Evolutionary conservation across 2,113 vertebrate species (phyloP), one percentile per base, ranked within the genome.

Genomic region (Sorex fumeus): DNA sequence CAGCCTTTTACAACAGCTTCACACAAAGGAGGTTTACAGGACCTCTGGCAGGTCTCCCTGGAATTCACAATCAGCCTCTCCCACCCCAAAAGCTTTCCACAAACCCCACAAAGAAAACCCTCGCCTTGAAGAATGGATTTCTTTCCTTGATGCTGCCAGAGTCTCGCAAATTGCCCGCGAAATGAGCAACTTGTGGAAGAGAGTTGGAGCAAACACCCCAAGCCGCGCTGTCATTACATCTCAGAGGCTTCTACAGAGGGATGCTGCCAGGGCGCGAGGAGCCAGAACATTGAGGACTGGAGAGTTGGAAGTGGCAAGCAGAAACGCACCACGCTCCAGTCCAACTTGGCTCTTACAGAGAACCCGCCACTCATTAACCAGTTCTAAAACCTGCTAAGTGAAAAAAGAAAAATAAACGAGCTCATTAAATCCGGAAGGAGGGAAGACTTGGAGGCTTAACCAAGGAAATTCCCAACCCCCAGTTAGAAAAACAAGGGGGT

Each of bases 321-420:
- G 87, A 94, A 72, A 28, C 79, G 8, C 76, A 43, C 30, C 62
- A 67, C 88, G 71, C 76, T 36, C 2, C 0, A 5, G 86, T 62
- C 80, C 77, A 50, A 43, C 25, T 78, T 86, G 95, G 80, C 87
- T 89, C 12, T 92, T 94, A 87, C 76, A 92, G 90, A 91, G 95
- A 95, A 77, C 78, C 88, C 64, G 75, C 62, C 47, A 87, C 76
- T 96, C 93, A 94, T 96, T 97, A 97, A 93, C 89, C 32, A 93
- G 86, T 66, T 71, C 92, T 83, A 88, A 95, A 95, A 90, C 71
- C 72, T 75, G 89, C 84, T 70, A 69, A 77, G 88, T 87, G 84
- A 70, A 88, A 92, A 92, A 91, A 90, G 79, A 88, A 96, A 96
- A 96, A 96, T 88, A 95, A 97, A 96, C 94, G 91, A 96, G 91